These are phyloP conservation scores for Aix galericulata DNA, from an alignment of 2,113 vertebrate genomes.

Conservation along the genomic window DNA sequence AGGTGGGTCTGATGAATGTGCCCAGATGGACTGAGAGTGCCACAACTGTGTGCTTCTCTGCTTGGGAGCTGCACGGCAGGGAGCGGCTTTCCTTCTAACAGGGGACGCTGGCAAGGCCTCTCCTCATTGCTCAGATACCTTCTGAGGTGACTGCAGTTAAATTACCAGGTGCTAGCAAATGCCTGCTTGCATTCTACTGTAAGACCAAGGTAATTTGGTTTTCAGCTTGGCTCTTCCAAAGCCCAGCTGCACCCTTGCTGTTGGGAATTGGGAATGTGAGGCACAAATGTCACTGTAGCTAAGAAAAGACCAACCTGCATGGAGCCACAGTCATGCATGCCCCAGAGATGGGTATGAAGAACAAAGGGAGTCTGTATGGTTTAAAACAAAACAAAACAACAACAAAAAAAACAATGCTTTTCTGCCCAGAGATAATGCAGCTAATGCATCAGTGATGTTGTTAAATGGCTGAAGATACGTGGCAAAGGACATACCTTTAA, in stretches of 20 bases:
- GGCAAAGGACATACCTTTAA: background rate
- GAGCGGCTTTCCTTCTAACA: fast-evolving
- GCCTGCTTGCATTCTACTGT: background rate
- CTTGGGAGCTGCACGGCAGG: background rate
- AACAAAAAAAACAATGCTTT: background rate
- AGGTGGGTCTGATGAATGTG: conserved; percentile 61
- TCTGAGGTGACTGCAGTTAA: background rate
- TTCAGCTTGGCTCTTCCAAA: background rate
- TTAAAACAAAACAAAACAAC: background rate
- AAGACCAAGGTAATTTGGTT: background rate
- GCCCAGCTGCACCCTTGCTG: background rate
- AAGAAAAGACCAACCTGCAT: background rate
- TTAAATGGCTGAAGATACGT: background rate
- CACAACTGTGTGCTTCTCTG: background rate
- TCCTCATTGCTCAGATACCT: background rate
- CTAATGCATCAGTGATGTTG: background rate
- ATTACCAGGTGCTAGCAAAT: background rate
- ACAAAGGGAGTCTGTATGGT: background rate
- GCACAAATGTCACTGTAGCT: background rate
- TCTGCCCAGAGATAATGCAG: background rate
- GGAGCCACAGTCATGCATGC: background rate
- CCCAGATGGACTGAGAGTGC: fast-evolving
- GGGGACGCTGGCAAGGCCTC: background rate
- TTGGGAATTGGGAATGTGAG: background rate
- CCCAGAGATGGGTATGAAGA: background rate